phyloP scores from a whole-genome alignment of 1,140 invertebrate species.

The Pseudomyrmex cubaensis region DNA sequence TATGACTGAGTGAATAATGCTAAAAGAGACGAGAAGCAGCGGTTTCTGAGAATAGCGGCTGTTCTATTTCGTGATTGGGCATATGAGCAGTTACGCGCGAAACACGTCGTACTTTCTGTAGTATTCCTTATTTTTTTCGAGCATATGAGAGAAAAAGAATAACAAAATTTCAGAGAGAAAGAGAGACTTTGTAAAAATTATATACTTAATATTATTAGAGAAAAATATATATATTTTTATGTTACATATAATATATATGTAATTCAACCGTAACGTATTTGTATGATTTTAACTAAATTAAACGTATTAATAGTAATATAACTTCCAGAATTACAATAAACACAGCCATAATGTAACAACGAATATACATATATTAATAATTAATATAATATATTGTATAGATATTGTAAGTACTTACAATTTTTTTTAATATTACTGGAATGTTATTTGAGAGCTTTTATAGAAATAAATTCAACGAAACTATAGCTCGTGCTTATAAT shows the following conservation, averaged over 20 bases:
- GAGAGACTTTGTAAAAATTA: neutral
- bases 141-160: neutral
- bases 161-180: neutral
- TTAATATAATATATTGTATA: no score
- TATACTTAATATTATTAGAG: no score
- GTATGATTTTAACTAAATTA: conserved; percentile 6
- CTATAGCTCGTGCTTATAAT: no score
- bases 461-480: no score
- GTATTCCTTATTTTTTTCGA: conserved; percentile 48
- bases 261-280: neutral
- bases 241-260: neutral
- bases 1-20: conserved; percentile 45
- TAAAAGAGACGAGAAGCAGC: conserved; percentile 34
- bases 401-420: no score
- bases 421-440: no score
- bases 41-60: conserved; percentile 40
- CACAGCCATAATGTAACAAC: neutral
- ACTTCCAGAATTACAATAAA: conserved; percentile 23
- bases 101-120: conserved; percentile 43
- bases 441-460: no score
- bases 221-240: neutral
- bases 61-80: conserved; percentile 66
- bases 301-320: neutral
- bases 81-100: conserved; percentile 52
- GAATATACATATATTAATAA: conserved; percentile 10